A percentile compares a stretch with the other conserved stretches of the same genome.
phyloP scores from a whole-genome alignment of 1,140 invertebrate species.

The Platorchestia sp. region DNA sequence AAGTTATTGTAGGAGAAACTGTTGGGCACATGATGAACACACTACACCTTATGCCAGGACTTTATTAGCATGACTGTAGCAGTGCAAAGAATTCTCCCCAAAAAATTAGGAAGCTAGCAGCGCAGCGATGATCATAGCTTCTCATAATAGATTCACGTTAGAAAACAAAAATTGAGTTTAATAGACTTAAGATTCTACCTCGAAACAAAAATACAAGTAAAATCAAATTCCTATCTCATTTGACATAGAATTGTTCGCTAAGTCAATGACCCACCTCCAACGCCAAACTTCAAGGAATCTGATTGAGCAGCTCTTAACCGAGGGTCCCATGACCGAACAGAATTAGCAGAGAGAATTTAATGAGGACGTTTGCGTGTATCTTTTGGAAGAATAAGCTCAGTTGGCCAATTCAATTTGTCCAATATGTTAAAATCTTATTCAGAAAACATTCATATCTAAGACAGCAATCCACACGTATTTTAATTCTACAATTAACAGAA shows the following conservation, averaged over 20 bases:
- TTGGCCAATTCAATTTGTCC: not conserved
- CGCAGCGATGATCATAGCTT: not conserved
- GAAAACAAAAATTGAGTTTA: not conserved
- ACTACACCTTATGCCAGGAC: no score
- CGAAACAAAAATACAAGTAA: not conserved
- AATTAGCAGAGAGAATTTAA: not conserved
- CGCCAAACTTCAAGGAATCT: not conserved
- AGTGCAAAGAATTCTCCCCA: no score
- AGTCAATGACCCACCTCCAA: not conserved
- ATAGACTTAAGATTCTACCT: not conserved
- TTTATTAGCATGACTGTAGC: no score
- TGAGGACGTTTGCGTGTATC: not conserved
- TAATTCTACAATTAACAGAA: not conserved
- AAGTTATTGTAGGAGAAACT: no score
- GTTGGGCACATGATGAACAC: no score
- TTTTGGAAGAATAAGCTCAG: not conserved
- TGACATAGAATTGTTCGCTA: not conserved
- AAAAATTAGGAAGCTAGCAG: not conserved
- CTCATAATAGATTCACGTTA: not conserved
- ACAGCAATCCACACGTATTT: not conserved
- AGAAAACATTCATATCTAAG: not conserved
- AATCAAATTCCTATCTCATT: not conserved
- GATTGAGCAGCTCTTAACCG: not conserved
- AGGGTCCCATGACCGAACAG: not conserved
- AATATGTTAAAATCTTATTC: not conserved